Evolutionary conservation across 35 echinoderm and acorn worm genomes (phyloP).

Genomic region (Lytechinus pictus): DNA sequence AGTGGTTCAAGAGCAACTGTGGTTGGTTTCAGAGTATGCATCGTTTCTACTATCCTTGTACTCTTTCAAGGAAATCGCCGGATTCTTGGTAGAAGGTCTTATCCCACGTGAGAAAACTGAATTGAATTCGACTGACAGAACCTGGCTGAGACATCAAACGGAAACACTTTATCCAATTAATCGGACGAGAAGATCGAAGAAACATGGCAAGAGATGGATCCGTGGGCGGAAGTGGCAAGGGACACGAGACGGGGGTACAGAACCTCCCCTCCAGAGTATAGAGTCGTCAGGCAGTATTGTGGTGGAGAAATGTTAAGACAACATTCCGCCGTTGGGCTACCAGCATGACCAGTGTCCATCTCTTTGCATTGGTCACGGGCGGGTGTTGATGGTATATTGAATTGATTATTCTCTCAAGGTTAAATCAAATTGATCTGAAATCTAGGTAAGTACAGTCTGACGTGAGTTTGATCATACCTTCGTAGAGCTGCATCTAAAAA

Average conservation of each 20-base stretch:
- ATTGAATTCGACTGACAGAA: slow-evolving; percentile 45
- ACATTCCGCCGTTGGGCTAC: background rate
- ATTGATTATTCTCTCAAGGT: background rate
- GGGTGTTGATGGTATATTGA: background rate
- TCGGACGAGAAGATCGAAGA: slow-evolving; percentile 24
- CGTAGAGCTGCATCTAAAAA: background rate
- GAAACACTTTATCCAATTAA: slow-evolving; percentile 45
- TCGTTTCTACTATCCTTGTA: background rate
- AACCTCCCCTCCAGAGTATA: background rate
- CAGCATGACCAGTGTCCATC: background rate
- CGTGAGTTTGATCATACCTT: background rate
- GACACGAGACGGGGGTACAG: background rate
- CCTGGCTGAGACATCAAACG: slow-evolving; percentile 48
- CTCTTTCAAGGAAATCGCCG: background rate
- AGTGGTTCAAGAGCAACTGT: background rate
- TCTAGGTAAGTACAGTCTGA: background rate
- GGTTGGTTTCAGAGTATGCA: background rate
- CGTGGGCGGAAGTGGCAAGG: slow-evolving; percentile 32
- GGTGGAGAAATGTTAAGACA: background rate
- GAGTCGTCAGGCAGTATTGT: background rate
- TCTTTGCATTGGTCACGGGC: background rate
- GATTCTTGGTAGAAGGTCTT: slow-evolving; percentile 20
- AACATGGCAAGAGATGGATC: slow-evolving; percentile 6
- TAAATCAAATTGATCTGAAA: background rate
- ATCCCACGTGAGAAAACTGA: background rate